Conservation (phyloP, 2,797 vertebrate genomes). For the Lacerta viridis region DNA sequence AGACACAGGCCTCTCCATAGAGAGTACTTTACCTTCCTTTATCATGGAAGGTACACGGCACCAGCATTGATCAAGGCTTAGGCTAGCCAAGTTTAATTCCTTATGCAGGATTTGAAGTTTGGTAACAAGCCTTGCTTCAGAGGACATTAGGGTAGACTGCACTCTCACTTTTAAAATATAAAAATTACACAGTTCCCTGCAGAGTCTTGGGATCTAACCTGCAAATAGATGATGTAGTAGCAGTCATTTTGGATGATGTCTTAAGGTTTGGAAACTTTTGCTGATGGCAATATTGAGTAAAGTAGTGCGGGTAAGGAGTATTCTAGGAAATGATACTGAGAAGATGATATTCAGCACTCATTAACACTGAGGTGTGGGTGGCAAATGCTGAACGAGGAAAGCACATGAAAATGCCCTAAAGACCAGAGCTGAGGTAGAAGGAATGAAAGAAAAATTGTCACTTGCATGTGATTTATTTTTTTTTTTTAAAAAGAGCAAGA, state of each 20-base stretch:
- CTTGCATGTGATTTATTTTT: background rate
- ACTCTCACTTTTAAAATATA: background rate
- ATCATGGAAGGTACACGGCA: background rate
- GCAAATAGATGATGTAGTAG: background rate
- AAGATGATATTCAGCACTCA: background rate
- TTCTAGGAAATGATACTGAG: background rate
- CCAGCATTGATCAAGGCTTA: background rate
- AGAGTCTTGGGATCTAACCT: background rate
- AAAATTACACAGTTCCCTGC: background rate
- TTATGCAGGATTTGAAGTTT: background rate
- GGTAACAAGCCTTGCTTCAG: background rate
- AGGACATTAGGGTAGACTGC: background rate
- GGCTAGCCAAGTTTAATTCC: background rate
- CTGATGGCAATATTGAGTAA: background rate
- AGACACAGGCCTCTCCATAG: background rate
- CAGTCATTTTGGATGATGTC: fast-evolving
- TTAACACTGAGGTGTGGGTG: background rate
- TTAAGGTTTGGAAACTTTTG: background rate
- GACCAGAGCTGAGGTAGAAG: background rate
- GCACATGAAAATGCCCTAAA: slow-evolving; percentile 11
- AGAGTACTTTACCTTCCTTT: background rate
- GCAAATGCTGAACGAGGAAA: background rate
- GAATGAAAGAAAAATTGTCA: background rate
- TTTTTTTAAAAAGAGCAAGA: background rate
- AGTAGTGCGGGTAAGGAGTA: background rate